These are phyloP conservation scores for Fissipunctia ypsillon DNA, from an alignment of 2,888 invertebrate genomes.

Conservation along the genomic window DNA sequence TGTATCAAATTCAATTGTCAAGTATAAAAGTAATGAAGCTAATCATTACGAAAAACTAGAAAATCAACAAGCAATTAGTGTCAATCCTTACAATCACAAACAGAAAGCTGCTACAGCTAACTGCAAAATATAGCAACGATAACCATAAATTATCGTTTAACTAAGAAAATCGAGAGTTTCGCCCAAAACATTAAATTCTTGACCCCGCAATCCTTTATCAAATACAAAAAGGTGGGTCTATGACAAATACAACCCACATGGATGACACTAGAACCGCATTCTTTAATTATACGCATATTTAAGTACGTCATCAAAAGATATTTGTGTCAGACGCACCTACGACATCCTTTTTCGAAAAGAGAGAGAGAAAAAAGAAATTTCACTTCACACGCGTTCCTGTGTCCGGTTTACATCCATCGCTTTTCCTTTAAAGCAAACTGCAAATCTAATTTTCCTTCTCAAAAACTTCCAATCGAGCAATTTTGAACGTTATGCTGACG, in stretches of 20 bases:
- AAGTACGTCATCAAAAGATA: constrained; percentile 74
- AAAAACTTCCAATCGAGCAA: constrained; percentile 36
- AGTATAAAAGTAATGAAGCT: background rate
- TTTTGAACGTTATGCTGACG: constrained; percentile 59
- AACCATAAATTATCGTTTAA: background rate
- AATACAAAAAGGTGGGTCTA: constrained; percentile 13
- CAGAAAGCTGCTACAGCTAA: background rate
- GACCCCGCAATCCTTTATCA: constrained; percentile 27
- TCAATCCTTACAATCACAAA: background rate
- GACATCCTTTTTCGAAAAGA: constrained; percentile 85
- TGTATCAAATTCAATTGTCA: background rate
- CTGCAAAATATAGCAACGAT: background rate
- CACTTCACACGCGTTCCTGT: constrained; percentile 85
- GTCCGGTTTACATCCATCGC: constrained; percentile 87
- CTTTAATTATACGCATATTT: constrained; percentile 53
- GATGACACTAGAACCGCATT: constrained; percentile 59
- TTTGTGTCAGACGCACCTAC: constrained; percentile 81
- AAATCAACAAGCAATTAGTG: background rate
- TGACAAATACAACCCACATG: constrained; percentile 39
- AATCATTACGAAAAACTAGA: background rate
- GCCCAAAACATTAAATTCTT: constrained; percentile 28
- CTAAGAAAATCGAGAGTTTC: constrained; percentile 24
- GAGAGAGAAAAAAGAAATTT: constrained; percentile 81
- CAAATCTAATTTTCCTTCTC: constrained; percentile 58
- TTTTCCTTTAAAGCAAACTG: constrained; percentile 84